Evolutionary conservation across 1,140 invertebrate species (phyloP), one percentile per base, ranked within the genome.

Genomic region (Trichonephila clavata): DNA sequence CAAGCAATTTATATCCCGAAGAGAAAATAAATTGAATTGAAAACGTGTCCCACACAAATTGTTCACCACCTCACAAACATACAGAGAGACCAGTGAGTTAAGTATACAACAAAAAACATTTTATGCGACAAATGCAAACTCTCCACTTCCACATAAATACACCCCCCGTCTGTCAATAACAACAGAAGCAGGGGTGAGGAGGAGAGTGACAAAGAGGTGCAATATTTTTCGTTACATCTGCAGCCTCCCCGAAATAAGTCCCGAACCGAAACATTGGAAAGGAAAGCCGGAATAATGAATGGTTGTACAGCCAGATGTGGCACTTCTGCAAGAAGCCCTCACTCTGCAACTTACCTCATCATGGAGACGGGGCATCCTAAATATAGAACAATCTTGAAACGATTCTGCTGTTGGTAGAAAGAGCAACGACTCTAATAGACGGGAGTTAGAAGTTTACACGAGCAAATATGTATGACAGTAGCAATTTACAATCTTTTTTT

Each of bases 161-260:
- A 8, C 27, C 27, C 24, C 71, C 6, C 32, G 14, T 16, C n/a
- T 77, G 71, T 77, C 71, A 77, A 77, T 77, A 77, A 39, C 32
- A 77, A 32, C 24, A 32, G 7, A 0, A 39, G 18, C 24, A 27
- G 27, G 24, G 24, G 18, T 3, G 16, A 27, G 10, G 27, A 16
- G 32, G 57, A 24, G 57, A 27, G 83, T 84, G 83, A 59, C 83
- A 84, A 60, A 84, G 43, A 84, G n/a, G 7, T 18, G 57, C 50
- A 32, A 84, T 60, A 32, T 84, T 84, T 59, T 84, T 84, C 39
- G 83, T 27, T 32, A 87, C 86, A 87, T 87, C 16, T 87, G 86
- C 21, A 39, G 24, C 18, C 39, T 32, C 27, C 86, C 27, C 86
- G 61, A 87, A 87, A 87, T 87, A 87, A 63, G 63, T 63, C 39